Base-by-base conservation (phyloP, 2,888 invertebrate species). In the Dynastes grantii region DNA sequence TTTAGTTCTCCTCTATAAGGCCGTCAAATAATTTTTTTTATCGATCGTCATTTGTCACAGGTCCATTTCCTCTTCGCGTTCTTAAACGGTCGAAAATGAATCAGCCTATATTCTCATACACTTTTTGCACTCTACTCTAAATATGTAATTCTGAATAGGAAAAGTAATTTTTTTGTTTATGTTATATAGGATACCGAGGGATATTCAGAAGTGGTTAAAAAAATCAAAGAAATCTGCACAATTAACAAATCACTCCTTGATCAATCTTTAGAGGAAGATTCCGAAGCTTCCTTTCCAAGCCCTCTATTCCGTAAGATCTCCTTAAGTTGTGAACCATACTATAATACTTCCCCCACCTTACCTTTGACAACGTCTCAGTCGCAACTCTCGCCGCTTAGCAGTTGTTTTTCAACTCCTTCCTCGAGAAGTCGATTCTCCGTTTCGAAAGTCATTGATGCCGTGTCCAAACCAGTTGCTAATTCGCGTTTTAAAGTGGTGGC, bases 291-390 rank as follows among this genome's bases (percentile, higher is more conserved):
- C n/a, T 70, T 55, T 32, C 6, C 27, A 13, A 32, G 6, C 16
- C 6, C 9, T n/a, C 13, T 11, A 71, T 85, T 85, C 3, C 83
- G 87, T 27, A 87, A 87, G 79, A 84, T 87, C 63, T 88, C 87
- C 9, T 80, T 88, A 32, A 87, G 85, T 80, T 88, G 88, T 77
- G 88, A 88, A 80, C 87, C 85, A 11, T 81, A 83, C n/a, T 85
- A 84, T 79, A 78, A 80, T 2, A 77, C 82, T 16, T 82, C 81
- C 40, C 73, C 79, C 6, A 49, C 83, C 67, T 83, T 84, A 40
- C 84, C 86, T 6, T 2, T 16, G 16, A 16, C 53, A 32, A 49
- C 68, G 11, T 79, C 85, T 49, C 83, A 85, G 51, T 84, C 86
- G 0, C 58, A 58, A 29, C 32, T 51, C 13, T 49, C 75, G 13